Base-by-base conservation (phyloP, 2,797 vertebrate species). In the Phataginus tetradactyla region DNA sequence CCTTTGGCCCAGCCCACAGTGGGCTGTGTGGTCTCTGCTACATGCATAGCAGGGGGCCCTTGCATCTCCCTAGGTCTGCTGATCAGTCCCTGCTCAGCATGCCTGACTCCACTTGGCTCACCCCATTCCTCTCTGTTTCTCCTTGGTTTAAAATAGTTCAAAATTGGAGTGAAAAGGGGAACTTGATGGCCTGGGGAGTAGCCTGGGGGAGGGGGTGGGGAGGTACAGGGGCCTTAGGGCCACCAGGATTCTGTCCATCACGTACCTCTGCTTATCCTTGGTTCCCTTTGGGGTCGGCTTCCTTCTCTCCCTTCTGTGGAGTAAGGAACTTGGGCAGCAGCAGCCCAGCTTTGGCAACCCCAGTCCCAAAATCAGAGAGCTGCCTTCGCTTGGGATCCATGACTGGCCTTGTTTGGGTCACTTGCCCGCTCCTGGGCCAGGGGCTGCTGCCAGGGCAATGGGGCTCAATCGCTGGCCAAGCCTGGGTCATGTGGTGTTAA, bases 401-500 rank as follows among this genome's bases (percentile, higher is more conserved):
- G 29, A 27, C 5, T 66, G 89, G 34, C 49, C 61, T 66, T 55
- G 6, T 55, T 45, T 12, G 68, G 59, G 32, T 85, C 53, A 17
- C 2, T 18, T 53, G 17, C 32, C 68, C 79, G 21, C 64, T 72
- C 37, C 37, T 42, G 55, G 74, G 55, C 2, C 57, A 49, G 6
- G 49, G 29, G 6, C 45, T 75, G 71, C n/a, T 37, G 14, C 61
- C 61, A 66, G 69, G 74, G 79, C 86, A 32, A 25, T 6, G 14
- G 51, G 39, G 29, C 45, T 12, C 23, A 39, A 13, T 66, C 11
- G 32, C 3, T n/a, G 59, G 13, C 39, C 34, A 32, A 39, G 45
- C 53, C 1, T 0, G 39, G 63, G 37, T 32, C 21, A 4, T 5
- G 2, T 5, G 4, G 15, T 18, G 5, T 0, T 20, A 51, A n/a